Evolutionary conservation across 1,140 invertebrate genomes (phyloP).

Genomic region (Drosophila nasuta): DNA sequence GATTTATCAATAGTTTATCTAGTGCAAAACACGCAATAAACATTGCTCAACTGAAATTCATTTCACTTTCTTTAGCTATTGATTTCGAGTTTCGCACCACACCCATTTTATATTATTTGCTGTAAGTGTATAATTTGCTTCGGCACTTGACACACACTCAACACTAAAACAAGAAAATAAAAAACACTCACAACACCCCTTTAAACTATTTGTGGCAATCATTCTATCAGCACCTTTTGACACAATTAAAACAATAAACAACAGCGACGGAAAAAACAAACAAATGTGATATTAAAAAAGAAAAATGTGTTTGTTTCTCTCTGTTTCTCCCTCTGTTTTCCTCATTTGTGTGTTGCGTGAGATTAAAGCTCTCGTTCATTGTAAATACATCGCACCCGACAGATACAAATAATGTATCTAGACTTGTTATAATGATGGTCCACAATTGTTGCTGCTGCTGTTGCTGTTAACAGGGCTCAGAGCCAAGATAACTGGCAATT

Average conservation of each 20-base stretch:
- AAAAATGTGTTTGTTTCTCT: slow-evolving; percentile 13
- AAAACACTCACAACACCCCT: background rate
- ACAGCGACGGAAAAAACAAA: slow-evolving; percentile 21
- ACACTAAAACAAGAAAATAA: too few relatives aligned
- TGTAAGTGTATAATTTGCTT: background rate
- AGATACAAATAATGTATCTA: background rate
- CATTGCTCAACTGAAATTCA: background rate
- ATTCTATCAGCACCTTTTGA: slow-evolving; percentile 53
- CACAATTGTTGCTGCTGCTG: slow-evolving; percentile 17
- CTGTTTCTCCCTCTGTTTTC: background rate
- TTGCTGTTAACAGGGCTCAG: slow-evolving; percentile 26
- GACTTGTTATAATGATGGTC: slow-evolving; percentile 18
- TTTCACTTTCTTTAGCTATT: background rate
- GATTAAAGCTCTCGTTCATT: slow-evolving; percentile 6
- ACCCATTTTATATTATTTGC: background rate
- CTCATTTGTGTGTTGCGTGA: slow-evolving; percentile 47
- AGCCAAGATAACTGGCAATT: slow-evolving; percentile 63
- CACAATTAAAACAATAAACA: slow-evolving; percentile 66
- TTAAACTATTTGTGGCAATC: slow-evolving; percentile 17
- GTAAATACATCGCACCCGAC: background rate
- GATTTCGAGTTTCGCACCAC: slow-evolving; percentile 1
- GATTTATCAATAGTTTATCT: too few relatives aligned
- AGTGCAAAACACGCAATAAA: too few relatives aligned
- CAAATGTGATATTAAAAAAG: slow-evolving; percentile 41
- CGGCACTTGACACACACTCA: slow-evolving; percentile 1